Percentiles rank a stretch among this genome's conserved stretches.
Evolutionary conservation across 2,888 invertebrate species (phyloP).

Genomic region (Philereme vetulata): DNA sequence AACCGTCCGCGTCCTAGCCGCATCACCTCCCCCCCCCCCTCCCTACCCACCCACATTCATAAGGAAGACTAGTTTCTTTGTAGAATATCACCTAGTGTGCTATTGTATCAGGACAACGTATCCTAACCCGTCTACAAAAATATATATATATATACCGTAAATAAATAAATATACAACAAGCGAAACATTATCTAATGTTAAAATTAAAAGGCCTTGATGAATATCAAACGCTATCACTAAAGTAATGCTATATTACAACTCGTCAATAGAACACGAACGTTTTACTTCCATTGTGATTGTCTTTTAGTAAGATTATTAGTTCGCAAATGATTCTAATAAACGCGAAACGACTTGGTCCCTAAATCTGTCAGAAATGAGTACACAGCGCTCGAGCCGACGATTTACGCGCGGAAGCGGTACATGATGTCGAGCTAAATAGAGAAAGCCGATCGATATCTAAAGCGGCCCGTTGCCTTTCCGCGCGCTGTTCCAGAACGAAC

Average conservation of each 20-base stretch:
- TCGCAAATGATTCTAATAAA: slow-evolving; percentile 38
- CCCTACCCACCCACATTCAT: slow-evolving; percentile 59
- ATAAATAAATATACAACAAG: slow-evolving; percentile 80
- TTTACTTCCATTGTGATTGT: slow-evolving; percentile 61
- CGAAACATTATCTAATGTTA: slow-evolving; percentile 70
- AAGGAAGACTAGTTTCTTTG: slow-evolving; percentile 83
- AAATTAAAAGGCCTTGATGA: slow-evolving; percentile 78
- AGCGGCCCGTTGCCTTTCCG: slow-evolving; percentile 39
- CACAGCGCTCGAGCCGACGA: slow-evolving; percentile 41
- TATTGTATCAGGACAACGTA: slow-evolving; percentile 69
- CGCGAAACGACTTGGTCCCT: slow-evolving; percentile 63
- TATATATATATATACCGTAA: slow-evolving; percentile 50
- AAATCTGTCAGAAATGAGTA: slow-evolving; percentile 54
- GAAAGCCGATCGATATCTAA: slow-evolving; percentile 43
- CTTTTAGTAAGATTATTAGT: slow-evolving; percentile 64
- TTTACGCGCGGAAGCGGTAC: slow-evolving; percentile 35
- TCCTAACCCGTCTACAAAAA: slow-evolving; percentile 70
- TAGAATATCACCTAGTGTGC: slow-evolving; percentile 80
- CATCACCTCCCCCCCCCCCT: slow-evolving; percentile 36
- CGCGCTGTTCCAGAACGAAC: slow-evolving; percentile 29
- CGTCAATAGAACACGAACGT: slow-evolving; percentile 45
- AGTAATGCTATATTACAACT: slow-evolving; percentile 49
- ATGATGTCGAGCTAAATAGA: slow-evolving; percentile 42
- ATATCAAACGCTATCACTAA: slow-evolving; percentile 73
- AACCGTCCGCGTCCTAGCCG: slow-evolving; percentile 26